Evolutionary conservation across 2,888 invertebrate genomes (phyloP), one percentile per base, ranked within the genome.

Genomic region (Eudasyphora cyanicolor): DNA sequence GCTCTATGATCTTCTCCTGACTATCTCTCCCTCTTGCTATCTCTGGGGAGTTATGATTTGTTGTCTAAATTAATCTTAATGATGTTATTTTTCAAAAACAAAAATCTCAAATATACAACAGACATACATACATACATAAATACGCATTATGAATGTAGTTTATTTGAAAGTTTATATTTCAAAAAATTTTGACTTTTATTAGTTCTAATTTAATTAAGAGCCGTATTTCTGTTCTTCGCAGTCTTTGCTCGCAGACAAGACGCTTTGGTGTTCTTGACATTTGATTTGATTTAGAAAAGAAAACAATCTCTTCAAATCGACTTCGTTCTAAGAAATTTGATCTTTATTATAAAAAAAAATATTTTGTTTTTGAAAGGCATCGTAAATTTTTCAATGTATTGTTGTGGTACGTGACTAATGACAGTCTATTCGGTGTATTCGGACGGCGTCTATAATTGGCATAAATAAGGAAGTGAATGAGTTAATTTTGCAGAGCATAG

Each of bases 51-150:
- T 67, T 62, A 62, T 79, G 76, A 80, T 77, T 83, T 80, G 74
- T 78, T 77, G 54, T 75, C 29, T 51, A 67, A 78, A 84, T 84
- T 76, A 78, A 84, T 60, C 76, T 81, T 78, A 84, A 84, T 84
- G 67, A 84, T 57, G 49, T 80, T 60, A 70, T 42, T 71, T 64
- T 75, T 51, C 24, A 29, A 19, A 29, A 29, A 42, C 12, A 2
- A 54, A 71, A 35, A 51, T 19, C 10, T 49, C 64, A 24, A 35
- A 45, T n/a, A n/a, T n/a, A n/a, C 57, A 45, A 12, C 45, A 14
- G 14, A n/a, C 6, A 12, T 45, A 8, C 8, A 32, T 32, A 32
- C 32, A 8, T 6, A 32, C 32, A 32, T 4, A n/a, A n/a, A n/a
- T n/a, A n/a, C n/a, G n/a, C n/a, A n/a, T n/a, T n/a, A 32, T 32